phyloP scores from a whole-genome alignment of 2,797 vertebrate species.

The Pyrocephalus nanus region DNA sequence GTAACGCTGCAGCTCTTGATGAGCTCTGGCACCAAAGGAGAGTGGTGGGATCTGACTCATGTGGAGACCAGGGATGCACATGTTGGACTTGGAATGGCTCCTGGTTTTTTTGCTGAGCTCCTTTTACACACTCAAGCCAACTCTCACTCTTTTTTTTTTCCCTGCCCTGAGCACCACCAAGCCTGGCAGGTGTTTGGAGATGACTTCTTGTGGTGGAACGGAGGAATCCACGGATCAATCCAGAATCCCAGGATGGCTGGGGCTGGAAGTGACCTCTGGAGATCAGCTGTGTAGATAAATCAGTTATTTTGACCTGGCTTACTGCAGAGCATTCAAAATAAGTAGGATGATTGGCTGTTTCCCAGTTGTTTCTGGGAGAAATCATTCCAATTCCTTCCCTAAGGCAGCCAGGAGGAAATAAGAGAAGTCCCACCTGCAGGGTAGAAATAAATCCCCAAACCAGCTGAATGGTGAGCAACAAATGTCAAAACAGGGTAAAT shows the following conservation, averaged over 20 bases:
- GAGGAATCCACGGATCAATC: not conserved
- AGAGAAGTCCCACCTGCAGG: not conserved
- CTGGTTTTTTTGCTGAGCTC: no score
- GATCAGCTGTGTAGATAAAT: not conserved
- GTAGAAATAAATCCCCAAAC: not conserved
- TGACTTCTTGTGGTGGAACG: not conserved
- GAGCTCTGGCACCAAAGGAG: not conserved
- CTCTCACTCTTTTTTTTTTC: no score
- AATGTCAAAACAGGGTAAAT: not conserved
- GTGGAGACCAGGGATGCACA: accelerated
- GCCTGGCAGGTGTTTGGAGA: not conserved
- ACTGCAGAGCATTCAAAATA: accelerated
- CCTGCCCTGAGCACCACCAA: not conserved
- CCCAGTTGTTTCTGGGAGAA: not conserved
- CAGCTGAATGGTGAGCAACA: not conserved
- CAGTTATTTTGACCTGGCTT: not conserved
- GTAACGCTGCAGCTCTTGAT: accelerated
- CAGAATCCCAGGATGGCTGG: not conserved
- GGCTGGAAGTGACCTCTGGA: not conserved
- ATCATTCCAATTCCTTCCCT: not conserved
- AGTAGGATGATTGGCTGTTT: not conserved
- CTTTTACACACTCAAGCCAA: not conserved
- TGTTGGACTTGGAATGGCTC: not conserved
- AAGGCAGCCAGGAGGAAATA: not conserved
- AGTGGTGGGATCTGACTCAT: accelerated